Evolutionary conservation across 2,113 vertebrate genomes (phyloP).

Genomic region (Hydrolagus affinis): DNA sequence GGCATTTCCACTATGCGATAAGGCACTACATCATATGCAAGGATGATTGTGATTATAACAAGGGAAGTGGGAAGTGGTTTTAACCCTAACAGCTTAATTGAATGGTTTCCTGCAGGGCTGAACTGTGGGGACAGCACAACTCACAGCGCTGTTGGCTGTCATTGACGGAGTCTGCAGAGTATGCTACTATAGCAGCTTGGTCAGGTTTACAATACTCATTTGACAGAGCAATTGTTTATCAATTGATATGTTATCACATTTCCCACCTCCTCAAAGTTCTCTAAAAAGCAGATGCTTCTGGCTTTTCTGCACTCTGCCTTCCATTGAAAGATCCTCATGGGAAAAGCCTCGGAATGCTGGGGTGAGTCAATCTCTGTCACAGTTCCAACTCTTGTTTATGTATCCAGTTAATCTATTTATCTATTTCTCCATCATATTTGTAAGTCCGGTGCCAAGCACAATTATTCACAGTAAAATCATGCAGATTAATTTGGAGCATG

Average conservation of each 20-base stretch:
- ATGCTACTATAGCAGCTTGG: not conserved
- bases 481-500: constrained; percentile 6
- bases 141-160: not conserved
- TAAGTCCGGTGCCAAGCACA: not conserved
- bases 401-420: constrained; percentile 15
- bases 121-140: not conserved
- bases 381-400: not conserved
- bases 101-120: not conserved
- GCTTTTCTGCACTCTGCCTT: not conserved
- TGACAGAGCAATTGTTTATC: not conserved
- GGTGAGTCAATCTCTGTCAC: not conserved
- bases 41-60: too few species aligned
- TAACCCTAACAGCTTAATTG: not conserved
- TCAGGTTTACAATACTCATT: not conserved
- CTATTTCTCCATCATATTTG: constrained; percentile 14
- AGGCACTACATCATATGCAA: too few species aligned
- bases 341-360: not conserved
- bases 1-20: too few species aligned
- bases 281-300: not conserved
- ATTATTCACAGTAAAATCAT: constrained; percentile 18
- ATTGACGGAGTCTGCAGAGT: not conserved
- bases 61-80: not conserved
- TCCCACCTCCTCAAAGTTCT: not conserved
- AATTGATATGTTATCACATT: not conserved
- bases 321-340: not conserved